Conservation (phyloP, 2,888 invertebrate species). For the Nomada lathburiana region DNA sequence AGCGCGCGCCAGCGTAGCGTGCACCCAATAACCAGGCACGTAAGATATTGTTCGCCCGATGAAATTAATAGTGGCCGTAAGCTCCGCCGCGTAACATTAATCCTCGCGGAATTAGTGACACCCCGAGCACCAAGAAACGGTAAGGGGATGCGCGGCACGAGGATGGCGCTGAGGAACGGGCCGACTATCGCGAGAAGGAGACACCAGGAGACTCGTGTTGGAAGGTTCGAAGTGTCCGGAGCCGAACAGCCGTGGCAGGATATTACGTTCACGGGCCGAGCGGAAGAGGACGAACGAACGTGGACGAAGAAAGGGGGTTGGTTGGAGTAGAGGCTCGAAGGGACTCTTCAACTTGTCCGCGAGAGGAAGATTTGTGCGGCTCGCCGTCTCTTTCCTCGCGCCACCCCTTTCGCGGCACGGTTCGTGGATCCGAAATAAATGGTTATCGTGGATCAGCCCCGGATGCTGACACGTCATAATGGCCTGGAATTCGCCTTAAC, state of each 20-base stretch:
- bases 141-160: conserved; percentile 36
- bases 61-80: conserved; percentile 81
- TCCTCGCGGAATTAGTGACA: conserved; percentile 79
- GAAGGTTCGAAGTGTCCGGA: conserved; percentile 60
- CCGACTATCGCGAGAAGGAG: conserved; percentile 41
- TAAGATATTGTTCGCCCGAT: conserved; percentile 81
- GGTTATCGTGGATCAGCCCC: conserved; percentile 67
- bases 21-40: conserved; percentile 55
- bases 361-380: conserved; percentile 69
- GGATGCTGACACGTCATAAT: conserved; percentile 68
- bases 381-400: conserved; percentile 14
- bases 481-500: conserved; percentile 60
- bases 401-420: conserved; percentile 57
- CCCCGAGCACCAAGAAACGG: conserved; percentile 69
- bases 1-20: neutral
- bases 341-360: conserved; percentile 70
- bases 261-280: conserved; percentile 70
- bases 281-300: neutral
- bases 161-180: conserved; percentile 31
- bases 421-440: conserved; percentile 68
- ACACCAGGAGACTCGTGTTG: conserved; percentile 58
- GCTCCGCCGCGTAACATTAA: conserved; percentile 79
- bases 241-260: conserved; percentile 69
- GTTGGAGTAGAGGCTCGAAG: conserved; percentile 56
- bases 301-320: conserved; percentile 52